Evolutionary conservation across 1,140 invertebrate species (phyloP).

Genomic region (Polyergus mexicanus): DNA sequence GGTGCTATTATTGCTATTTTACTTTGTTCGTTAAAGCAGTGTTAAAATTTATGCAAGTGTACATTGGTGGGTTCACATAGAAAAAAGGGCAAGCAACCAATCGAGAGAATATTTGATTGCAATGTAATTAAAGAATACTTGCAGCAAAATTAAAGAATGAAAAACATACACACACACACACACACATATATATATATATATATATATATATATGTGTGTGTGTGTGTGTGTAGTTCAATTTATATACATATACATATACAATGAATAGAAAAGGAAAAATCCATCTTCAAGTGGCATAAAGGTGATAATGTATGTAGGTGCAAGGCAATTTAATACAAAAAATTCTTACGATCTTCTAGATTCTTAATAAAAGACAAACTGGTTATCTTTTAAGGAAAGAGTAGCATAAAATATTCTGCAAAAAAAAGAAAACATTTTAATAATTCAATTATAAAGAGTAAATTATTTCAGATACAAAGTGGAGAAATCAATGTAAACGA

Average conservation of each 20-base stretch:
- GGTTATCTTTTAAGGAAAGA: too few species aligned
- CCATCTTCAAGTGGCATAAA: background rate
- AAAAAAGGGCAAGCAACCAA: slow-evolving; percentile 11
- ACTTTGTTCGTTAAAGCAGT: slow-evolving; percentile 5
- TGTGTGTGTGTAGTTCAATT: background rate
- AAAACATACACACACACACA: background rate
- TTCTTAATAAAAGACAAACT: background rate
- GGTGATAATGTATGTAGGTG: too few species aligned
- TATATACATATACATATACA: background rate
- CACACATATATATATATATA: too few species aligned
- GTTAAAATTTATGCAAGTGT: slow-evolving; percentile 7
- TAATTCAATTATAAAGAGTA: background rate
- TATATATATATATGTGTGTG: too few species aligned
- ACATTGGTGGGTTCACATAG: slow-evolving; percentile 1
- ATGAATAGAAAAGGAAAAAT: background rate
- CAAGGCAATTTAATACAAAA: background rate
- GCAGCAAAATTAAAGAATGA: slow-evolving; percentile 14
- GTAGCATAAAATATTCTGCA: background rate
- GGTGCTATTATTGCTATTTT: background rate
- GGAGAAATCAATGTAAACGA: background rate
- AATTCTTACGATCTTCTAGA: background rate
- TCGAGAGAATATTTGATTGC: background rate
- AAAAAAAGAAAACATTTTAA: slow-evolving; percentile 1
- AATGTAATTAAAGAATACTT: background rate
- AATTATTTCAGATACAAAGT: background rate